Evolutionary conservation across 2,797 vertebrate species (phyloP), one percentile per base, ranked within the genome.

Genomic region (Sardinella longiceps): DNA sequence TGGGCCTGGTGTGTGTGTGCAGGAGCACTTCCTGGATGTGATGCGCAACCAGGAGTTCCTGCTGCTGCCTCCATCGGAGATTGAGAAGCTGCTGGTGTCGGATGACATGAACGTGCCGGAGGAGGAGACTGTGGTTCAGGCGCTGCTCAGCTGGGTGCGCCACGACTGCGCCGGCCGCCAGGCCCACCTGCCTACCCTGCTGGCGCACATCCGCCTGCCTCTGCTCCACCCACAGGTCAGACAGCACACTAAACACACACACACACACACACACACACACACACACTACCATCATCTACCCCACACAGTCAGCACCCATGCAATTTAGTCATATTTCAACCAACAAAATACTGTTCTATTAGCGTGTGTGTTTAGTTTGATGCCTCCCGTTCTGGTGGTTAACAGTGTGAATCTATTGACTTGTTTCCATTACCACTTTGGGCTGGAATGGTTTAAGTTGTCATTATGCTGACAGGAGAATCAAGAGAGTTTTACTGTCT

Each of bases 11-110:
- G 14, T 18, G 5, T 70, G 14, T 37, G 60, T 15, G 63, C 90
- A 99, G 98, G 98, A 99, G 87, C 96, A 99, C 91, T 99, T 99
- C 90, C 94, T 99, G 95, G 98, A 98, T 90, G 98, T 99, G 86
- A 97, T 99, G 83, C 96, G 96, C 92, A 97, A 97, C 91, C 98
- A 99, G 90, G 98, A 99, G 92, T 99, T 99, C 91, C 94, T 98
- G 6, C 92, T 99, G 86, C 93, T 99, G 82, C 97, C 98, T 20
- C 91, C 96, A 86, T 94, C 94, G 80, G 98, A 99, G 95, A 98
- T 99, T 91, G 95, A 97, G 91, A 97, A 97, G 89, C 95, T 99
- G 82, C 94, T 99, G 90, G 95, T 93, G 30, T 99, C 98, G n/a
- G 98, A 99, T 85, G 98, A 99, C 87, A 97, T 99, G 95, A 99